Conservation (phyloP, 2,113 vertebrate species). For the Xiphophorus maculatus region DNA sequence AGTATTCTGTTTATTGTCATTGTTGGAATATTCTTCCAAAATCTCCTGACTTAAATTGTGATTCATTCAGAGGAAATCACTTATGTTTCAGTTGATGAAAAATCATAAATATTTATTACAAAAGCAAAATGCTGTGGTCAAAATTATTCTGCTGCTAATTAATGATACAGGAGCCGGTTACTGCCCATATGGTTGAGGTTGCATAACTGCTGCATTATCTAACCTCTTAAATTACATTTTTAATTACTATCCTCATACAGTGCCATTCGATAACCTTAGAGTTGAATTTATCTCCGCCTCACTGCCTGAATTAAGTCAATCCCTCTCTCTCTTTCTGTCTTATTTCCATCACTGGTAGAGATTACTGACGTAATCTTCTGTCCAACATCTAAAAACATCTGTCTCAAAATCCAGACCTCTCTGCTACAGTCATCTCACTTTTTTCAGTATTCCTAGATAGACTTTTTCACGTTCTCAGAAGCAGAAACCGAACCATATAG, state of each 20-base stretch:
- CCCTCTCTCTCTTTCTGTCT: slow-evolving; percentile 16
- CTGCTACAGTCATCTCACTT: slow-evolving; percentile 29
- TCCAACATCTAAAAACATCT: slow-evolving; percentile 69
- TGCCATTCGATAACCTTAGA: slow-evolving; percentile 2
- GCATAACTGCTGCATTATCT: slow-evolving; percentile 39
- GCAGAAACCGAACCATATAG: background rate
- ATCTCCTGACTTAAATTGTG: background rate
- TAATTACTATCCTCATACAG: slow-evolving; percentile 43
- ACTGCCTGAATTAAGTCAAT: slow-evolving; percentile 33
- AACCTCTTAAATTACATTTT: slow-evolving; percentile 38
- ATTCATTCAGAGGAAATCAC: too few species aligned
- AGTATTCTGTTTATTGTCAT: background rate
- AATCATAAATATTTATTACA: background rate
- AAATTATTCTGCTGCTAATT: background rate
- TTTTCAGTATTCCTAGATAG: slow-evolving; percentile 5
- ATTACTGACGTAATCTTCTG: slow-evolving; percentile 75
- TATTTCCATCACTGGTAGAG: slow-evolving; percentile 58
- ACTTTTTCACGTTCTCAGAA: background rate
- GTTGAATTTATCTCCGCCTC: slow-evolving; percentile 24
- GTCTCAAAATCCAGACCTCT: slow-evolving; percentile 58
- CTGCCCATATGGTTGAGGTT: background rate
- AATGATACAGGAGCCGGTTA: background rate
- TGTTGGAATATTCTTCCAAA: background rate
- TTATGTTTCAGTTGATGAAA: background rate
- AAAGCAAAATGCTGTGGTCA: background rate